Evolutionary conservation across 2,888 invertebrate genomes (phyloP), one percentile per base, ranked within the genome.

Genomic region (Aethes cnicana): DNA sequence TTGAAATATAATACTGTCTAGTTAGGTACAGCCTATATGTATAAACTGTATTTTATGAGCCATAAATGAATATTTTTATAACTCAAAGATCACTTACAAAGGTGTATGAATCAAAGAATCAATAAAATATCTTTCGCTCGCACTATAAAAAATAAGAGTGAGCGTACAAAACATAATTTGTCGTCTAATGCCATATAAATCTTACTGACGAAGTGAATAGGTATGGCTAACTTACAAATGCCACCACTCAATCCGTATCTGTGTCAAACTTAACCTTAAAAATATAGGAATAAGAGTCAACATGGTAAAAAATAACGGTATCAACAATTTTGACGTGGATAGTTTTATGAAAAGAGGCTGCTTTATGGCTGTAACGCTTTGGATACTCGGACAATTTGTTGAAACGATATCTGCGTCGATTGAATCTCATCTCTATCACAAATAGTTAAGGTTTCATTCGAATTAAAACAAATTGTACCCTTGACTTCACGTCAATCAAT

Each of bases 331-430:
- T 6, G 41, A n/a, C 62, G 52, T 60, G 69, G 72, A 74, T 74
- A 75, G 74, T 75, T 75, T 72, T 75, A 72, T 73, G 74, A 75
- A 75, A 73, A 73, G 72, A 72, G 74, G 69, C 66, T 62, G 64
- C 69, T 75, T 75, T 75, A 75, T 69, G 69, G 68, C 66, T 23
- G 25, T 39, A 48, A 42, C 41, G 48, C 26, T 49, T 52, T 44
- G 23, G 50, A 18, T 26, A 18, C 17, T 39, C 41, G 43, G 36
- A 39, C 25, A 44, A 32, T 52, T 46, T 33, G 20, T 7, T 39
- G 8, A 26, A 20, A 21, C 7, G 20, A 32, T 9, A 20, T 28
- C 9, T 0, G n/a, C 6, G 9, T 17, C 16, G 23, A 32, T 32
- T 3, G n/a, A 50, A 14, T 39, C 32, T 32, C 8, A 14, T 16